These are phyloP conservation scores for Parotia lawesii DNA, from an alignment of 2,113 vertebrate species.

Conservation along the genomic window DNA sequence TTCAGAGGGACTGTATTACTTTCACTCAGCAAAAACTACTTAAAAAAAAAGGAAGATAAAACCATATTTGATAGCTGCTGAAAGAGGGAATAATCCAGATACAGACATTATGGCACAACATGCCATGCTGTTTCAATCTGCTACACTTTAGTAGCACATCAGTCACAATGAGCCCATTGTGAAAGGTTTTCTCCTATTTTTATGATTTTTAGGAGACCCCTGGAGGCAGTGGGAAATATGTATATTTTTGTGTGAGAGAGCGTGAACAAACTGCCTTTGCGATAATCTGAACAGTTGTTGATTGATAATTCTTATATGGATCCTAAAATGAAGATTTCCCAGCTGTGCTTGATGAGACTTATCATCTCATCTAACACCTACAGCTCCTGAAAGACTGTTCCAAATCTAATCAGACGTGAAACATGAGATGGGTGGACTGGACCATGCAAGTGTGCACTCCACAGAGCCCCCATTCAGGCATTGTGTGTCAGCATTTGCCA, in stretches of 20 bases:
- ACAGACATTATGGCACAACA: slow-evolving; percentile 20
- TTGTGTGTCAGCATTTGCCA: slow-evolving; percentile 69
- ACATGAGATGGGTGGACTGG: slow-evolving; percentile 61
- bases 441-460: slow-evolving; percentile 33
- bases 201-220: not conserved
- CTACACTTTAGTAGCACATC: slow-evolving; percentile 10
- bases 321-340: slow-evolving; percentile 29
- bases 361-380: slow-evolving; percentile 15
- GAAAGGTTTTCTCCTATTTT: slow-evolving; percentile 1
- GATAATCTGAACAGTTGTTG: slow-evolving; percentile 32
- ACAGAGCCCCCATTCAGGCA: slow-evolving; percentile 70
- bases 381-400: not conserved
- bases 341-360: slow-evolving; percentile 44
- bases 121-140: slow-evolving; percentile 44
- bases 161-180: slow-evolving; percentile 35
- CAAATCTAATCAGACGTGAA: slow-evolving; percentile 53
- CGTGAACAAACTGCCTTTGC: not conserved
- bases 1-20: slow-evolving; percentile 12
- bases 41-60: slow-evolving; percentile 29
- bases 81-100: slow-evolving; percentile 35
- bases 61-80: slow-evolving; percentile 7
- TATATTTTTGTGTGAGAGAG: slow-evolving; percentile 2
- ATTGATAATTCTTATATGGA: slow-evolving; percentile 25
- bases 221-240: not conserved
- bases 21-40: slow-evolving; percentile 21